A percentile compares a stretch with the other conserved stretches of the same genome.
These are phyloP conservation scores for Empidonax alnorum DNA, from an alignment of 2,113 vertebrate species.

Conservation along the genomic window DNA sequence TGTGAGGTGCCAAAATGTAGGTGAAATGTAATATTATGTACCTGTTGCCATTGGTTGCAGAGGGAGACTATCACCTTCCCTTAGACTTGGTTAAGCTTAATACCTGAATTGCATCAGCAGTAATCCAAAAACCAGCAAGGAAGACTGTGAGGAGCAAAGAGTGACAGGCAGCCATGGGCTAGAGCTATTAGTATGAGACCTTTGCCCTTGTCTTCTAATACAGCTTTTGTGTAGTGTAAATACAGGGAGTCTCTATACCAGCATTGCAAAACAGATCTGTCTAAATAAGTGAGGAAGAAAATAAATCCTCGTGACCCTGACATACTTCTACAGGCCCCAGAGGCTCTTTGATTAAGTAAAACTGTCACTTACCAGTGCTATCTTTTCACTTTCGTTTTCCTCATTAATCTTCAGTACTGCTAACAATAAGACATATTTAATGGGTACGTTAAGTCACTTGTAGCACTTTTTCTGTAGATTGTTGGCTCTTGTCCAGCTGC, in stretches of 20 bases:
- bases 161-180: background rate
- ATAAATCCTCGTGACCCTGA: background rate
- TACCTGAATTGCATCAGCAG: background rate
- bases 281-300: background rate
- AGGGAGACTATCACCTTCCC: background rate
- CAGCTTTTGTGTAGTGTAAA: background rate
- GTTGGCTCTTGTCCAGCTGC: conserved; percentile 4
- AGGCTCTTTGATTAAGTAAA: conserved; percentile 36
- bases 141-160: background rate
- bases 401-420: conserved; percentile 25
- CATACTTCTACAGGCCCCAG: background rate
- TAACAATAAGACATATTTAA: conserved; percentile 28
- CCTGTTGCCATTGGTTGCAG: background rate
- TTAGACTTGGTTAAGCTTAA: background rate
- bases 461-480: conserved; percentile 21
- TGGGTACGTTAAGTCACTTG: background rate
- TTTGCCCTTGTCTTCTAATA: conserved; percentile 11
- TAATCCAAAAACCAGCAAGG: background rate
- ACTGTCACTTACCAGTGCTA: conserved; percentile 22
- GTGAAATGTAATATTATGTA: background rate
- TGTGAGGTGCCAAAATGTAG: background rate
- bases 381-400: conserved; percentile 30
- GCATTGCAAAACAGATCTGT: background rate
- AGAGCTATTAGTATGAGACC: background rate
- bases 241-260: background rate